Percentiles rank a stretch among this genome's conserved stretches.
Conservation (phyloP, 2,113 vertebrate genomes). For the Bujurquina vittata region DNA sequence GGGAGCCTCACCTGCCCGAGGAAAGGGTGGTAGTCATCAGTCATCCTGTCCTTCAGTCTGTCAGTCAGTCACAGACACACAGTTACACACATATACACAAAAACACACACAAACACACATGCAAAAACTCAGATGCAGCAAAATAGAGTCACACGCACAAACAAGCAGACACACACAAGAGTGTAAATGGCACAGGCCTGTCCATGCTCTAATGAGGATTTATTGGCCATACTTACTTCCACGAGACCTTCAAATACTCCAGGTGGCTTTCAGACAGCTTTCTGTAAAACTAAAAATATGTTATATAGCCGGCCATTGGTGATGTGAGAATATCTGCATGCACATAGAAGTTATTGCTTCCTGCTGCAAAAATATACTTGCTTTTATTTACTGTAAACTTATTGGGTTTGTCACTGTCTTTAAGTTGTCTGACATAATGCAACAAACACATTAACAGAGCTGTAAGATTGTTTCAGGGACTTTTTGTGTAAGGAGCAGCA, state of each 20-base stretch:
- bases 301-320: background rate
- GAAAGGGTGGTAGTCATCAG: constrained; percentile 66
- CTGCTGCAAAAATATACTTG: background rate
- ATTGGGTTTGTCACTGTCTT: background rate
- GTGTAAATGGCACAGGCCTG: constrained; percentile 28
- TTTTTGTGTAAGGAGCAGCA: too few species aligned
- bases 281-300: background rate
- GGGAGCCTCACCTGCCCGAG: constrained; percentile 62
- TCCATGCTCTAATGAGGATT: constrained; percentile 58
- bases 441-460: background rate
- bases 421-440: background rate
- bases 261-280: background rate
- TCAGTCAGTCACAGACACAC: constrained; percentile 52
- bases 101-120: constrained; percentile 12
- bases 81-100: constrained; percentile 2
- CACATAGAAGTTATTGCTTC: background rate
- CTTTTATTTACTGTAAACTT: background rate
- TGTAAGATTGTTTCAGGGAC: background rate
- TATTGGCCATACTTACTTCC: constrained; percentile 43
- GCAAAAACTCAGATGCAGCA: background rate
- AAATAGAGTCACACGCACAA: background rate
- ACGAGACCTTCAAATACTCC: constrained; percentile 30
- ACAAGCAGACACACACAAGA: constrained; percentile 3
- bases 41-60: constrained; percentile 72
- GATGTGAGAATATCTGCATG: background rate